Conservation (phyloP, 2,888 invertebrate species). For the Bellardia pandia region DNA sequence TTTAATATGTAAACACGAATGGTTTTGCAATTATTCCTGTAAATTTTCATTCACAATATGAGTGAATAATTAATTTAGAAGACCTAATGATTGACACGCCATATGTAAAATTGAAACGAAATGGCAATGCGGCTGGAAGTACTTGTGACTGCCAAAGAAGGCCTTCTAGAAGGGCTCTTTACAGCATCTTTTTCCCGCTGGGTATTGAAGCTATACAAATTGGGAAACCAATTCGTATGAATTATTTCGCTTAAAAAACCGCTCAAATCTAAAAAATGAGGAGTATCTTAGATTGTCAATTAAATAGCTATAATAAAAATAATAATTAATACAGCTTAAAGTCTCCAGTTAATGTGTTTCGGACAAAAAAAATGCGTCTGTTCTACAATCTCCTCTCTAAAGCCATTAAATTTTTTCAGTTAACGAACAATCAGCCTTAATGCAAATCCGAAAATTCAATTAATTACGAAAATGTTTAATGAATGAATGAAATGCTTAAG, state of each 20-base stretch:
- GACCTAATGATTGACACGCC: no score
- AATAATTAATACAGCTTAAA: neutral
- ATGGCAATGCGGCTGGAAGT: no score
- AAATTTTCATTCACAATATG: no score
- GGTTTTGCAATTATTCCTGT: no score
- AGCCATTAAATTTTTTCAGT: slow-evolving; percentile 2
- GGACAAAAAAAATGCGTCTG: neutral
- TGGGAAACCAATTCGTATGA: no score
- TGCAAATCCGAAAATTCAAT: neutral
- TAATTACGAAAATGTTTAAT: neutral
- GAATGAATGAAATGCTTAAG: neutral
- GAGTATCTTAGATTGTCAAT: neutral
- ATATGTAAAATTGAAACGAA: no score
- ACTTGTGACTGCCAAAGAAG: no score
- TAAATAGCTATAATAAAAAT: neutral
- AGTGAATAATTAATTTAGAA: no score
- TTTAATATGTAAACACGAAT: no score
- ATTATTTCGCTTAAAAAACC: neutral
- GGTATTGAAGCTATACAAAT: no score
- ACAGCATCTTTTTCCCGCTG: no score
- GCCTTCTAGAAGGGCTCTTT: no score
- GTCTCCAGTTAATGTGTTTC: neutral
- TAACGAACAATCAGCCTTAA: neutral
- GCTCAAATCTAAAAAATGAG: neutral
- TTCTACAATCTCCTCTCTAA: neutral